Percentiles rank a stretch among this genome's conserved stretches.
Evolutionary conservation across 2,113 vertebrate genomes (phyloP).

Genomic region (Ochotona princeps): DNA sequence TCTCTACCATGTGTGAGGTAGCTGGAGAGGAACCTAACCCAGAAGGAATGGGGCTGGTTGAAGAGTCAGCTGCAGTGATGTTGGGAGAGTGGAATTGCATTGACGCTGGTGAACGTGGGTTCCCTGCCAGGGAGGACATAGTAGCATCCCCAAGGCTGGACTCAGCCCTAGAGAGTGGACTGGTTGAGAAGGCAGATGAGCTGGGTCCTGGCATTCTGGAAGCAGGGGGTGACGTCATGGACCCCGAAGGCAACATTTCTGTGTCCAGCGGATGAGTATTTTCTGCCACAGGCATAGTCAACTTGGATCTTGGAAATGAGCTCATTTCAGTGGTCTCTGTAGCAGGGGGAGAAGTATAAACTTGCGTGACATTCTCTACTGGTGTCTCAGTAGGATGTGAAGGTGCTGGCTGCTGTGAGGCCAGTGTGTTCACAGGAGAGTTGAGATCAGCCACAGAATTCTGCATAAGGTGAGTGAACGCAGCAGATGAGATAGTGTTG

Average conservation of each 20-base stretch:
- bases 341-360: background rate
- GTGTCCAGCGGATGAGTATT: background rate
- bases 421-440: background rate
- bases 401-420: background rate
- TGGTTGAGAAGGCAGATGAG: background rate
- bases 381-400: background rate
- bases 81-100: background rate
- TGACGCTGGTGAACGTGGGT: background rate
- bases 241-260: background rate
- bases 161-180: background rate
- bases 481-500: background rate
- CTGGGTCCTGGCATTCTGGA: background rate
- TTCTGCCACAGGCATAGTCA: background rate
- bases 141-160: background rate
- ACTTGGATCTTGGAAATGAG: background rate
- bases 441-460: too few species aligned
- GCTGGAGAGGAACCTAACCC: background rate
- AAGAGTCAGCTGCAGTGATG: background rate
- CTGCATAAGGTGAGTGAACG: background rate
- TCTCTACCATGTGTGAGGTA: background rate
- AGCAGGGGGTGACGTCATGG: background rate
- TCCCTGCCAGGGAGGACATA: rapidly evolving
- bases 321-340: background rate
- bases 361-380: background rate
- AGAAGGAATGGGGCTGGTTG: background rate